Base-by-base conservation (phyloP, 2,888 invertebrate genomes). In the Cylindroiulus punctatus region DNA sequence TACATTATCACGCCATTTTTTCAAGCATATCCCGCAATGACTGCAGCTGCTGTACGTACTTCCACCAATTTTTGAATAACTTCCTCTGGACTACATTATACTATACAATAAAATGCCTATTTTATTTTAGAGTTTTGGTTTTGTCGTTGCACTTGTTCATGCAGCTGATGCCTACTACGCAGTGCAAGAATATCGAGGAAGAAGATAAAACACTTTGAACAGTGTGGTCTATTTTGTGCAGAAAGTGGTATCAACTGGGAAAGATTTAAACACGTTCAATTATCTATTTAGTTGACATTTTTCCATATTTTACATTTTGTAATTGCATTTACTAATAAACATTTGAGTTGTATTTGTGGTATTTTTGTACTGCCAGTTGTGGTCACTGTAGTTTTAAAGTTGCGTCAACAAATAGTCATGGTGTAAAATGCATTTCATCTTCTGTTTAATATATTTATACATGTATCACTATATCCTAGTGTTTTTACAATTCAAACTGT, bases 1-100 rank as follows among this genome's bases (percentile, higher is more conserved):
- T 96, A 96, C 90, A 92, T 94, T 44, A 90, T 94, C 10, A 94
- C 93, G 81, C 95, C 96, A 88, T 95, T 95, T 90, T 93, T 92
- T 90, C 94, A 96, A 89, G 95, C 95, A 19, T 96, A 96, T 92
- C 96, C 96, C n/a, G 95, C 96, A 1, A 95, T 96, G 95, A 95
- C 95, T 42, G 95, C 95, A 0, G 94, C 95, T 88, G 96, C 96
- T 91, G 96, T 97, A 92, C 95, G 95, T 94, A 87, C 1, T 26
- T 12, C 0, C 2, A 26, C 26, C 22, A 65, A 65, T 26, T n/a
- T 12, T 65, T 65, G 10, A n/a, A n/a, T 7, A n/a, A 10, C 10
- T 22, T n/a, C 22, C 22, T 26, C 2, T 65, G 12, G 44, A 44
- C 44, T 36, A n/a, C 40, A 40, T 4, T 8, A 26, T 26, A 26